Percentiles rank a stretch among this genome's conserved stretches.
Conservation (phyloP, 2,797 vertebrate genomes). For the Lacerta bilineata region DNA sequence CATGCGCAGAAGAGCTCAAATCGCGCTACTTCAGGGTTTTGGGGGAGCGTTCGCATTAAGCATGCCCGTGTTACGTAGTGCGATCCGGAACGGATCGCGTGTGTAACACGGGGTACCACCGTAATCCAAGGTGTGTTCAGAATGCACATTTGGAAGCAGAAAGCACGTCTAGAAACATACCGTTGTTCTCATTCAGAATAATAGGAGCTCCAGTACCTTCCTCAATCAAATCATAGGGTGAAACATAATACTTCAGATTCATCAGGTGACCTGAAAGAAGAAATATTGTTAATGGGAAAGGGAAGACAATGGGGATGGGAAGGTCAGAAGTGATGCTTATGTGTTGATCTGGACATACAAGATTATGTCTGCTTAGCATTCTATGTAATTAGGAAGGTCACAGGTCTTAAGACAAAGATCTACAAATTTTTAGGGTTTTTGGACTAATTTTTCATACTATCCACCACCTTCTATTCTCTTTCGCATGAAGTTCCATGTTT, state of each 20-base stretch:
- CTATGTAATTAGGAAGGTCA: background rate
- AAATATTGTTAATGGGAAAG: conserved; percentile 35
- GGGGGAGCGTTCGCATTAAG: too few species aligned
- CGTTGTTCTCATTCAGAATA: conserved; percentile 87
- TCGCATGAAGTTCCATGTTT: background rate
- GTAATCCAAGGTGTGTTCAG: background rate
- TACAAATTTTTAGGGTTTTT: background rate
- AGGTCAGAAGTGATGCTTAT: background rate
- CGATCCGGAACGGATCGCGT: too few species aligned
- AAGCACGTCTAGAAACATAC: conserved; percentile 74
- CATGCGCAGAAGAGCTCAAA: too few species aligned
- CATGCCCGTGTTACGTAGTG: too few species aligned
- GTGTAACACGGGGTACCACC: too few species aligned
- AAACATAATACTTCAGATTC: conserved; percentile 96
- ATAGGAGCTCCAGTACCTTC: conserved; percentile 88
- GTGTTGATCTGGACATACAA: background rate
- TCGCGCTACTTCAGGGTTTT: too few species aligned
- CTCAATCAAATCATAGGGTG: conserved; percentile 93
- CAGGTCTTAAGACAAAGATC: background rate
- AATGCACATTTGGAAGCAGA: background rate
- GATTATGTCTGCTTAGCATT: background rate
- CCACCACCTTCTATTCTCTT: too few species aligned
- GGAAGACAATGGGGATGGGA: background rate
- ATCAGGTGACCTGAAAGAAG: conserved; percentile 88
- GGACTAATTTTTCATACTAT: background rate